Evolutionary conservation across 2,113 vertebrate genomes (phyloP), one percentile per base, ranked within the genome.

Genomic region (Paradoxurus hermaphroditus): DNA sequence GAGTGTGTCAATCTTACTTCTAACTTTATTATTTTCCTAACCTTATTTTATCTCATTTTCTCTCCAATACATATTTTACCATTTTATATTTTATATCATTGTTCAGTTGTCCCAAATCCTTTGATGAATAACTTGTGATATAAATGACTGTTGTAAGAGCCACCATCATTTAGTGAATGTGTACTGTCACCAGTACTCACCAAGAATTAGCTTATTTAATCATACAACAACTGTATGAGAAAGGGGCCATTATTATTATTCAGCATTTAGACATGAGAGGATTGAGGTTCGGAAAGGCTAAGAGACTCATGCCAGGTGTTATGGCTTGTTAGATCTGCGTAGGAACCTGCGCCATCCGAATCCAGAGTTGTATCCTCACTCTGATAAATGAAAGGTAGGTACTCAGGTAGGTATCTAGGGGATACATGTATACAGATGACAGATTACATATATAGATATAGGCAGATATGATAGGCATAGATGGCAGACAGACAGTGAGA

Each of bases 11-110:
- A 31, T 65, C 34, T 86, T 67, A 88, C 44, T 44, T 65, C 51
- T 34, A 6, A 18, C 39, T 89, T 91, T 92, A 90, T 92, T 94
- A 46, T 94, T 96, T 95, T 86, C 53, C 82, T 93, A 87, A 90
- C 12, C 23, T 91, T 88, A 73, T 68, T 96, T 93, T 93, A 86
- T 97, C 84, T 87, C 63, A 79, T 84, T 92, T 96, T 96, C 41
- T 93, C 63, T 97, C 39, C 86, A 96, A 56, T 83, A 96, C 70
- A 63, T 95, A 78, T 86, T 94, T 97, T 84, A 51, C 77, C 49
- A 90, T 91, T 96, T 97, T 86, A 75, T 59, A 75, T 89, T 89
- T 95, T 93, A 84, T 83, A 31, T 36, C n/a, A 62, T 93, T 90
- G 41, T 94, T 98, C 41, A 67, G 59, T 96, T 92, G 65, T 86